A percentile compares a stretch with the other conserved stretches of the same genome.
These are phyloP conservation scores for Siphonodentalium dalli DNA, from an alignment of 2,888 invertebrate genomes.

Conservation along the genomic window DNA sequence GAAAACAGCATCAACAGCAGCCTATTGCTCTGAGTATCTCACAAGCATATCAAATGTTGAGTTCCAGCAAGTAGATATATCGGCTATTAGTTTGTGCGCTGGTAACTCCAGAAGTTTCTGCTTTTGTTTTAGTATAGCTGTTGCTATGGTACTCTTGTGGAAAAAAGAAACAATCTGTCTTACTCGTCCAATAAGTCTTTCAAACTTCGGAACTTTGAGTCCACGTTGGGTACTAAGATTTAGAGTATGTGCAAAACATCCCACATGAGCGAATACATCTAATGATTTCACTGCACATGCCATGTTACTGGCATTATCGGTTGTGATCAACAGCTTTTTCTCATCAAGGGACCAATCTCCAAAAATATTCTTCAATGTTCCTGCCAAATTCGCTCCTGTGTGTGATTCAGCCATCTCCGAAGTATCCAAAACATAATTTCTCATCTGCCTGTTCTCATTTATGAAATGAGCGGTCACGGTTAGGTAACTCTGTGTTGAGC, in stretches of 20 bases:
- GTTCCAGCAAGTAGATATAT: too few species aligned
- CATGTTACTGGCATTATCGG: constrained; percentile 10
- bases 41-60: too few species aligned
- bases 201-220: background rate
- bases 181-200: background rate
- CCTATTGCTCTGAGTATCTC: too few species aligned
- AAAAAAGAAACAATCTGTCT: too few species aligned
- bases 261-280: background rate
- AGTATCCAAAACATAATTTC: constrained; percentile 2
- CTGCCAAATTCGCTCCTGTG: constrained; percentile 1
- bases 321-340: background rate
- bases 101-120: too few species aligned
- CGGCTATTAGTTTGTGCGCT: too few species aligned
- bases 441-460: background rate
- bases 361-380: background rate
- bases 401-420: background rate
- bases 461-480: constrained; percentile 7
- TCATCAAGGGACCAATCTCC: constrained; percentile 2
- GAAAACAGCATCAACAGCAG: too few species aligned
- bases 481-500: constrained; percentile 1
- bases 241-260: constrained; percentile 6
- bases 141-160: too few species aligned
- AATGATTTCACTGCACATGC: background rate
- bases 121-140: too few species aligned
- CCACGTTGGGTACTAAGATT: constrained; percentile 3